Base-by-base conservation (phyloP, 2,113 vertebrate species). In the Antigone vipio region DNA sequence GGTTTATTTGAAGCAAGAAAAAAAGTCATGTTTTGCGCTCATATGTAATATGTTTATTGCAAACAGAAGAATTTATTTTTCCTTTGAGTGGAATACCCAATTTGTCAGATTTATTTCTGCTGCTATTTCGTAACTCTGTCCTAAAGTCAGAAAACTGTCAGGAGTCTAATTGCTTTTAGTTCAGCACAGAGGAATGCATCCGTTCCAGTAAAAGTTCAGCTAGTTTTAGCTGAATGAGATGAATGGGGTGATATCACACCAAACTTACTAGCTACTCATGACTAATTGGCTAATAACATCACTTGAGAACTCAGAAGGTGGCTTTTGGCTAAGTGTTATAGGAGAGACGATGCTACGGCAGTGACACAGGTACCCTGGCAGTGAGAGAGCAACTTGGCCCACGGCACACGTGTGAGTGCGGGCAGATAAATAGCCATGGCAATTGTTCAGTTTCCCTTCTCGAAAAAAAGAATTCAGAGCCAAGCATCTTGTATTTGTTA, bases 1-100 rank as follows among this genome's bases (percentile, higher is more conserved):
- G 13, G 15, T 62, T 85, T 68, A 80, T 97, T 81, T 84, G 55
- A 79, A 90, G 58, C 42, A n/a, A 69, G 71, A 42, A 60, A 47
- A 47, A n/a, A 24, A 19, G 38, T 24, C 27, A 11, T 80, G 66
- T 44, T 93, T 24, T 83, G 27, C 29, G 1, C 29, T 19, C 27
- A 49, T 56, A 50, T 76, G 21, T 32, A 83, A 59, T 45, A 19
- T 78, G 34, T 75, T 84, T 72, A 88, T 50, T 94, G 78, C 59
- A 85, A 95, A 91, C 16, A 69, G 49, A 56, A 86, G 50, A n/a
- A 71, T 34, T 9, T 23, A 29, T 45, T 92, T 87, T 72, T 82
- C 29, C 12, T 63, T 83, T 50, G 42, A 88, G 12, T 44, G 27
- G 38, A 71, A 67, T 30, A 44, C 12, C 2, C 12, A 16, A 0